Percentiles rank a stretch among this genome's conserved stretches.
phyloP scores from a whole-genome alignment of 2,113 vertebrate species.

The Notiomystis cincta region DNA sequence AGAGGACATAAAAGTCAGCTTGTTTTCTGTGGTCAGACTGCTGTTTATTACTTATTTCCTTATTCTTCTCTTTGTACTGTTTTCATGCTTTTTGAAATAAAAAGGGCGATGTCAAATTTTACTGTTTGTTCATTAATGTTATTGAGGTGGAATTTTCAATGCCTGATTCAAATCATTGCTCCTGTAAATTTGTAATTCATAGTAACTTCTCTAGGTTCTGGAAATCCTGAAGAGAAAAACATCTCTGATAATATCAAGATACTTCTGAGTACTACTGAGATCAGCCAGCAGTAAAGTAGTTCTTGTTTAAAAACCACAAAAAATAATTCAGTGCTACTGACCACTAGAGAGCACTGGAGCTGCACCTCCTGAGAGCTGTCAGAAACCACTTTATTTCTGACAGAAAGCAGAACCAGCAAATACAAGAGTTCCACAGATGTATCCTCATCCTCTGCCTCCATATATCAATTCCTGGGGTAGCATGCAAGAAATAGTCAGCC shows the following conservation, averaged over 20 bases:
- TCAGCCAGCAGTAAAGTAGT: background rate
- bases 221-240: background rate
- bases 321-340: background rate
- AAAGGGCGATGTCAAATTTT: background rate
- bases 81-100: constrained; percentile 69
- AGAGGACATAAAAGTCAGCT: background rate
- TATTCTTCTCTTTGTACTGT: constrained; percentile 38
- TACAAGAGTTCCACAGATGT: background rate
- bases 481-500: background rate
- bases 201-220: background rate
- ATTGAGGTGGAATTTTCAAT: background rate
- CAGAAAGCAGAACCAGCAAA: background rate
- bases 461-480: background rate
- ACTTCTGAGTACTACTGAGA: background rate
- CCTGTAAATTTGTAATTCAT: background rate
- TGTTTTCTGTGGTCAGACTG: background rate
- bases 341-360: constrained; percentile 36
- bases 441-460: background rate
- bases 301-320: background rate
- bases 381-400: background rate
- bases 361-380: background rate
- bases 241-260: background rate
- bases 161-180: background rate
- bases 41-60: background rate
- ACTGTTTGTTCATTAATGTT: background rate